Evolutionary conservation across 2,113 vertebrate genomes (phyloP).

Genomic region (Monopterus albus): DNA sequence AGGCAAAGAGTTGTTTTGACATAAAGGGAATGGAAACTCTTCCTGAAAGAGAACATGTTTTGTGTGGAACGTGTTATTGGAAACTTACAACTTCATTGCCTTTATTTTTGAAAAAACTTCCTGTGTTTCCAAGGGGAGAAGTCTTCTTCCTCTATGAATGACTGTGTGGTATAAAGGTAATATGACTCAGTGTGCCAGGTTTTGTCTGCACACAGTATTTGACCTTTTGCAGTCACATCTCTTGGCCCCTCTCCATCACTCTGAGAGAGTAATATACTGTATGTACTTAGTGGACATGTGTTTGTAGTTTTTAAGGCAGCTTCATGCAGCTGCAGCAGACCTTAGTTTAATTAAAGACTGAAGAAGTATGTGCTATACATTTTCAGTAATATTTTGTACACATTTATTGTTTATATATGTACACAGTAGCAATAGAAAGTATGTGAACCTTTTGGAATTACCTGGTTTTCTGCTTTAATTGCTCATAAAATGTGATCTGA

Average conservation of each 20-base stretch:
- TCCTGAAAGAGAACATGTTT: too few relatives aligned
- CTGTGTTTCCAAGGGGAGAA: neutral
- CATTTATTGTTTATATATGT: neutral
- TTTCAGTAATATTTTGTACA: neutral
- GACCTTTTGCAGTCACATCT: neutral
- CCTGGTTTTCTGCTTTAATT: too few relatives aligned
- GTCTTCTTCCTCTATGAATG: neutral
- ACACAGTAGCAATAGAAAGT: neutral
- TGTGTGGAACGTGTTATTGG: too few relatives aligned
- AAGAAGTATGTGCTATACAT: neutral
- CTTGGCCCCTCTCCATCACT: too few relatives aligned
- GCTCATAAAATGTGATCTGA: too few relatives aligned
- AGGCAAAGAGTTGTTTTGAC: too few relatives aligned
- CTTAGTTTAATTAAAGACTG: conserved; percentile 45
- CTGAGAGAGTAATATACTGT: neutral
- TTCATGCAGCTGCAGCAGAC: conserved; percentile 14
- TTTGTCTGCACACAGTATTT: neutral
- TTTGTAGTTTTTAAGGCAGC: too few relatives aligned
- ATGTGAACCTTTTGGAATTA: neutral
- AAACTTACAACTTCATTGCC: too few relatives aligned
- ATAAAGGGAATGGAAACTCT: too few relatives aligned
- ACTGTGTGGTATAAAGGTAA: neutral
- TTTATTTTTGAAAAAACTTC: neutral
- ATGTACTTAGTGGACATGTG: too few relatives aligned
- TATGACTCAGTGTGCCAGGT: neutral